phyloP scores from a whole-genome alignment of 2,113 vertebrate genomes.

The Neogobius melanostomus region DNA sequence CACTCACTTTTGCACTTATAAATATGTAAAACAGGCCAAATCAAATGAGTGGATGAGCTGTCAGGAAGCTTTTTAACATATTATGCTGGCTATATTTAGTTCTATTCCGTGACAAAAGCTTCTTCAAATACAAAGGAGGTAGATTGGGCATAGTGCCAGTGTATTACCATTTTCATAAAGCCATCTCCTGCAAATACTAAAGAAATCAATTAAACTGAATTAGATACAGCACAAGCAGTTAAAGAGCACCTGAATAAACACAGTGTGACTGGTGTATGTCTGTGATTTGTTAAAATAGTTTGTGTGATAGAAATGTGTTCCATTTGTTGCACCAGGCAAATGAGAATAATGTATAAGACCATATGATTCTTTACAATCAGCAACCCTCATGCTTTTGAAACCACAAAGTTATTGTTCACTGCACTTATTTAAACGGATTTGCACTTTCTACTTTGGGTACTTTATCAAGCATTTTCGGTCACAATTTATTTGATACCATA shows the following conservation, averaged over 20 bases:
- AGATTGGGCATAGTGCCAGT: conserved; percentile 80
- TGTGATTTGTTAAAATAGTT: background rate
- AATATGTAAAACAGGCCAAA: conserved; percentile 48
- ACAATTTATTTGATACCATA: no score
- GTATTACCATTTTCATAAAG: conserved; percentile 82
- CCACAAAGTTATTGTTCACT: no score
- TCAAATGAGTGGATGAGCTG: conserved; percentile 42
- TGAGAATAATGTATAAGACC: background rate
- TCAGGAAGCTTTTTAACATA: conserved; percentile 36
- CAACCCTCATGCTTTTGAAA: no score
- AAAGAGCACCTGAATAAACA: conserved; percentile 88
- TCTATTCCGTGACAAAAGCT: conserved; percentile 18
- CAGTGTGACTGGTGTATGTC: conserved; percentile 36
- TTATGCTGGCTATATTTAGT: conserved; percentile 6
- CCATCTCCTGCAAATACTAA: conserved; percentile 84
- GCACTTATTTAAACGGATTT: no score
- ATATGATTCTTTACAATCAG: no score
- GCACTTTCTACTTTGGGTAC: no score
- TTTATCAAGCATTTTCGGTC: no score
- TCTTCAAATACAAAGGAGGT: conserved; percentile 46
- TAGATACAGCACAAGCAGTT: conserved; percentile 85
- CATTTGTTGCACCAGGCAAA: background rate
- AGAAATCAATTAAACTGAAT: conserved; percentile 88
- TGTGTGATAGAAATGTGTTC: no score
- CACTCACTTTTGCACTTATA: conserved; percentile 73